Conservation (phyloP, 1,140 invertebrate species). For the Melipona quadrifasciata region DNA sequence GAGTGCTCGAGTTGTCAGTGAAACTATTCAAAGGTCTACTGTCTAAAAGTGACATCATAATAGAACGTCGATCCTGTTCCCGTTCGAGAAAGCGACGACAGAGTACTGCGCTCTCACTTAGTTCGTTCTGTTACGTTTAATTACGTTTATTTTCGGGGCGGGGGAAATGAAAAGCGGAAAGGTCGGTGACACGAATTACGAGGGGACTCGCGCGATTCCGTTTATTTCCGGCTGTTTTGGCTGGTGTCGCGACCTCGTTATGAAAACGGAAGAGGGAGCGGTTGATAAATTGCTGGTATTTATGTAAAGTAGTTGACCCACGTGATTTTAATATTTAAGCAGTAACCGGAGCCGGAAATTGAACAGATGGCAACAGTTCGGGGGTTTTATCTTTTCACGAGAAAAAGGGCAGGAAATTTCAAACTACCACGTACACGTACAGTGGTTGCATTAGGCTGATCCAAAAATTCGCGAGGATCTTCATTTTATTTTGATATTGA, state of each 20-base stretch:
- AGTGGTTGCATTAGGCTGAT: background rate
- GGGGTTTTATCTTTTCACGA: background rate
- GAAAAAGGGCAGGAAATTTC: background rate
- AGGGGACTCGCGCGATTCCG: background rate
- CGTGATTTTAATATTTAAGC: background rate
- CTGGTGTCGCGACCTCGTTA: background rate
- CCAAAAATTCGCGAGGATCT: too few relatives aligned
- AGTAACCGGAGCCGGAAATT: background rate
- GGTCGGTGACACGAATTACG: slow-evolving; percentile 12
- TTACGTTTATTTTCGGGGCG: background rate
- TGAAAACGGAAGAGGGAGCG: background rate
- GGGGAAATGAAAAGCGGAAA: background rate
- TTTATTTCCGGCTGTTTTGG: background rate
- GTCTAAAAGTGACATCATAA: slow-evolving; percentile 45
- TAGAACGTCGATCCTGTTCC: slow-evolving; percentile 50
- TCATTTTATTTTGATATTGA: background rate
- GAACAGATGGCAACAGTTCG: background rate
- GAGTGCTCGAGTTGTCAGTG: background rate
- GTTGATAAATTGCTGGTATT: background rate
- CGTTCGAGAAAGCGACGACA: slow-evolving; percentile 43
- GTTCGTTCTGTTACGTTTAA: background rate
- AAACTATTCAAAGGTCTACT: slow-evolving; percentile 32
- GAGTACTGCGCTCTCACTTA: too few relatives aligned
- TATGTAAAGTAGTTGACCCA: background rate
- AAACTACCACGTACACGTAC: background rate